These are phyloP conservation scores for Pycnomerus fuliginosus DNA, from an alignment of 2,888 invertebrate species.

Conservation along the genomic window DNA sequence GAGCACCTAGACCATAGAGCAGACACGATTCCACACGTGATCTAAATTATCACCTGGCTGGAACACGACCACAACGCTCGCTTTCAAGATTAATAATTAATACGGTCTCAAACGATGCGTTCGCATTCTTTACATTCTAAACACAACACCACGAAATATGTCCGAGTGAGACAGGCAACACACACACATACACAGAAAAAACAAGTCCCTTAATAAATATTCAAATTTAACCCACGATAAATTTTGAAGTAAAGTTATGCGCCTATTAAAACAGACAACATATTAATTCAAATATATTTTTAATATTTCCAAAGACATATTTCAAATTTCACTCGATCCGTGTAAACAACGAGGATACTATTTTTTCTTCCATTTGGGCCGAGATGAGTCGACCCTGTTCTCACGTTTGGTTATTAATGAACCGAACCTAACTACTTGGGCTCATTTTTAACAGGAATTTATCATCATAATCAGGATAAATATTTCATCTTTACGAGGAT, in stretches of 20 bases:
- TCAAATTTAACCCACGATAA: conserved; percentile 50
- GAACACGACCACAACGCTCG: conserved; percentile 14
- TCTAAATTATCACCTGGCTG: conserved; percentile 35
- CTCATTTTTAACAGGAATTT: conserved; percentile 46
- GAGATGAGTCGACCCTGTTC: conserved; percentile 15
- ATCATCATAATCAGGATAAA: too few relatives aligned
- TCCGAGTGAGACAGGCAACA: conserved; percentile 37
- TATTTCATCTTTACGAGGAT: too few relatives aligned
- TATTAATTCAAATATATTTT: conserved; percentile 52
- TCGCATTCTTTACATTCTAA: conserved; percentile 45
- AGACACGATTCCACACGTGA: conserved; percentile 27
- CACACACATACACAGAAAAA: too few relatives aligned
- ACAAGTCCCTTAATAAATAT: conserved; percentile 51
- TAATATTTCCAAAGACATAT: too few relatives aligned
- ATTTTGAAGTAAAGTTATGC: conserved; percentile 48
- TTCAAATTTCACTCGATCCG: too few relatives aligned
- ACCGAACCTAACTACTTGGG: conserved; percentile 40
- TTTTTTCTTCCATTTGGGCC: too few relatives aligned
- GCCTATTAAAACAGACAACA: conserved; percentile 52
- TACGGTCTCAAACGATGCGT: conserved; percentile 36
- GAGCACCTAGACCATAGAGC: too few relatives aligned
- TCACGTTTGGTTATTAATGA: conserved; percentile 42
- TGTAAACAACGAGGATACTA: too few relatives aligned
- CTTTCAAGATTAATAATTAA: too few relatives aligned
- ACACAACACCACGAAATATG: conserved; percentile 46